Base-by-base conservation (phyloP, 2,888 invertebrate species). In the Steromphala cineraria region DNA sequence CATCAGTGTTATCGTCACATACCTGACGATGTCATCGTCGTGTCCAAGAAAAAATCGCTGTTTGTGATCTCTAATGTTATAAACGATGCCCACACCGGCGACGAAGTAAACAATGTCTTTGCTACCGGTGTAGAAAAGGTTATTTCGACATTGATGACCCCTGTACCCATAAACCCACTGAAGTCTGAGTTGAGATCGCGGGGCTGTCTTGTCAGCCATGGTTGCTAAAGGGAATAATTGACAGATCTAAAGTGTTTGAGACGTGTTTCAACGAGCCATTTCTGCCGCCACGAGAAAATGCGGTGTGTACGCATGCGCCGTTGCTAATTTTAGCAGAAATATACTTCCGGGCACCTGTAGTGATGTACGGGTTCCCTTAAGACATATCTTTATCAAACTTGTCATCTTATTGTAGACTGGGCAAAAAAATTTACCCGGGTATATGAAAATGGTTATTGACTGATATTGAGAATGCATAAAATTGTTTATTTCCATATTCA, bases 121-220 rank as follows among this genome's bases (percentile, higher is more conserved):
- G 56, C 88, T 87, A 55, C 89, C 90, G n/a, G 91, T 94, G 86
- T 93, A 92, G 80, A 86, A 90, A 36, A 94, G 84, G 84, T 94
- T 94, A 83, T 93, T 94, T 67, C 93, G 88, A 86, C 94, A 94
- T 74, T 93, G 93, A 78, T 94, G 93, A 2, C 93, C 93, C 76
- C 94, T 89, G 86, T 94, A 94, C 2, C 94, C 94, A 82, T 93
- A 94, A 10, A 94, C 93, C 94, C 94, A 94, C 80, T 93, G 93
- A 79, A 94, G 86, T 24, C 92, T 88, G 17, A 94, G 89, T 80
- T 92, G 91, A 15, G 91, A 88, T 24, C 88, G 87, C 3, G 93
- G 93, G 71, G 92, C 93, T 75, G 90, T 89, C 80, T 89, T 90
- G 40, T 90, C 90, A 76, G 89, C 88, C 91, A 91, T 91, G 17